Evolutionary conservation across 1,140 invertebrate species (phyloP).

Genomic region (Conopomorpha cramerella): DNA sequence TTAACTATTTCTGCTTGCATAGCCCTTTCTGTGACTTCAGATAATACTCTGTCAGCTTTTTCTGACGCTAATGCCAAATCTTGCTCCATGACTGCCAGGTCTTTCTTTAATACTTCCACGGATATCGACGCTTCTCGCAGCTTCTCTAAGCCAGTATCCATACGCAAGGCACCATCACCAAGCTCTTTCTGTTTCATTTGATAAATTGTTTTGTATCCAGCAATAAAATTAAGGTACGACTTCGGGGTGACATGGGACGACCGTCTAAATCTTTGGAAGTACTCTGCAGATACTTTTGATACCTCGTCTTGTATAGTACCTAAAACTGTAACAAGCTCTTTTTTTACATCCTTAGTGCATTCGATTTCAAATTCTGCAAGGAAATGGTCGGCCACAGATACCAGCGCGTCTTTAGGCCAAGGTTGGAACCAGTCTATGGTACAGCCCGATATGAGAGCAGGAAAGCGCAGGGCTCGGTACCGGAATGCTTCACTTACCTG

Average conservation of each 20-base stretch:
- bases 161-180: slow-evolving; percentile 85
- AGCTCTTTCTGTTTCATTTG: slow-evolving; percentile 86
- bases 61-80: slow-evolving; percentile 86
- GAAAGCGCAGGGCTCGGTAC: slow-evolving; percentile 88
- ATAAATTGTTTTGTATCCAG: slow-evolving; percentile 94
- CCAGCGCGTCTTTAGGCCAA: slow-evolving; percentile 95
- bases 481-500: slow-evolving; percentile 86
- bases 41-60: slow-evolving; percentile 85
- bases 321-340: slow-evolving; percentile 83
- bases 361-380: slow-evolving; percentile 87
- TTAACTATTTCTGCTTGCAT: slow-evolving; percentile 94
- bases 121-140: slow-evolving; percentile 92
- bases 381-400: slow-evolving; percentile 92
- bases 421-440: slow-evolving; percentile 98
- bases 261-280: slow-evolving; percentile 92
- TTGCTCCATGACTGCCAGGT: slow-evolving; percentile 92
- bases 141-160: slow-evolving; percentile 93
- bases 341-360: slow-evolving; percentile 82
- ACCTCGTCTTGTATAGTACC: slow-evolving; percentile 95
- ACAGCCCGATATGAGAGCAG: slow-evolving; percentile 94
- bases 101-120: slow-evolving; percentile 87
- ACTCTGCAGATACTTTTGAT: slow-evolving; percentile 83
- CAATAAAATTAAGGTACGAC: slow-evolving; percentile 95
- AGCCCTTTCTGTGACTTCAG: slow-evolving; percentile 87
- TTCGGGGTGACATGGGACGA: slow-evolving; percentile 97